Conservation (phyloP, 2,888 invertebrate species). For the Calliphora vomitoria region DNA sequence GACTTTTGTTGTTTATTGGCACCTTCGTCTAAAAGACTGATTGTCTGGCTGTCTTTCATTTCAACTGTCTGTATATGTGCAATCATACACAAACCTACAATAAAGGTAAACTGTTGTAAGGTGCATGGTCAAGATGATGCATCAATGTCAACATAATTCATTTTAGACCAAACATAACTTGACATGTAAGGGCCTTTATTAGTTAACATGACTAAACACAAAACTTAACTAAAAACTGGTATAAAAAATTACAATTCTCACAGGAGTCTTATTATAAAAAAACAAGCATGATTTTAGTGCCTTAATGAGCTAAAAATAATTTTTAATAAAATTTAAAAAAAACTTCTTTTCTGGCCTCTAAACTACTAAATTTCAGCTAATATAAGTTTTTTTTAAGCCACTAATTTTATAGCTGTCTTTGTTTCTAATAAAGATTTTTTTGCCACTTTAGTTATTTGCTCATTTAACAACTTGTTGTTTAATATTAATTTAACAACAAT, state of each 20-base stretch:
- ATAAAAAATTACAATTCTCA: constrained; percentile 60
- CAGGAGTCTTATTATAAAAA: constrained; percentile 50
- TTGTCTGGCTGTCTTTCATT: constrained; percentile 48
- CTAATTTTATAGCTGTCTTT: too few species aligned
- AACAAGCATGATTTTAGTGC: constrained; percentile 52
- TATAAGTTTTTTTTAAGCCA: too few species aligned
- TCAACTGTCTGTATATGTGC: neutral
- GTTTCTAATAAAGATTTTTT: constrained; percentile 11
- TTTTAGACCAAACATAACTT: constrained; percentile 69
- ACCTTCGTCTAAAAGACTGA: constrained; percentile 65
- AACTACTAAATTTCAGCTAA: too few species aligned
- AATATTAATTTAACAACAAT: constrained; percentile 47
- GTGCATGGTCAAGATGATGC: constrained; percentile 69
- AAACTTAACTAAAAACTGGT: constrained; percentile 33
- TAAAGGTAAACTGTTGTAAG: constrained; percentile 39
- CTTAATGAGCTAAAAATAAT: constrained; percentile 54
- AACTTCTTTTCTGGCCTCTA: neutral
- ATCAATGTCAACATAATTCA: constrained; percentile 75
- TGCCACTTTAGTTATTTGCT: neutral
- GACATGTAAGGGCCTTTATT: constrained; percentile 69
- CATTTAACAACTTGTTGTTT: neutral
- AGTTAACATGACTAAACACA: constrained; percentile 69
- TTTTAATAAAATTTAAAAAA: neutral
- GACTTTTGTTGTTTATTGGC: constrained; percentile 70
- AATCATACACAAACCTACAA: neutral